A percentile compares a stretch with the other conserved stretches of the same genome.
Conservation (phyloP, 1,140 invertebrate genomes). For the Hydropsyche tenuis region DNA sequence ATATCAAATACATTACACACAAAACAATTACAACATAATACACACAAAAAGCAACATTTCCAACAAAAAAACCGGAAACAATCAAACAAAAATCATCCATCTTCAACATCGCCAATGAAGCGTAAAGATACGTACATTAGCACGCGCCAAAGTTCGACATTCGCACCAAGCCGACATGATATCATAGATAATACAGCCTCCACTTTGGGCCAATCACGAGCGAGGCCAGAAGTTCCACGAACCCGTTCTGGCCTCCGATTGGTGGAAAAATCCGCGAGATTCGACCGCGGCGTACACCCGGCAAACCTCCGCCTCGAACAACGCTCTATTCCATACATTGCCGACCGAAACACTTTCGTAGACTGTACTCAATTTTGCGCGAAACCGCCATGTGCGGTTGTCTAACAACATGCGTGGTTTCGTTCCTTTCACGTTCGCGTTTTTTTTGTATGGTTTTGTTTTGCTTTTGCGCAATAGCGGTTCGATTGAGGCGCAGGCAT, state of each 20-base stretch:
- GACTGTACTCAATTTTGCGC: slow-evolving; percentile 28
- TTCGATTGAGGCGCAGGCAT: not conserved
- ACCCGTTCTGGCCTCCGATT: slow-evolving; percentile 52
- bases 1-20: too few relatives aligned
- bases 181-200: slow-evolving; percentile 35
- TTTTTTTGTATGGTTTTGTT: slow-evolving; percentile 2
- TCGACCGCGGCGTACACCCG: slow-evolving; percentile 36
- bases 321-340: not conserved
- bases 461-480: not conserved
- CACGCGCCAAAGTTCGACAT: slow-evolving; percentile 16
- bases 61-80: too few relatives aligned
- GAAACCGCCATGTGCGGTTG: slow-evolving; percentile 29
- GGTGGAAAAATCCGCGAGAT: slow-evolving; percentile 53
- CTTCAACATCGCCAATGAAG: not conserved
- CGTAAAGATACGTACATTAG: not conserved
- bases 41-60: too few relatives aligned
- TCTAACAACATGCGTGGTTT: not conserved
- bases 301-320: slow-evolving; percentile 10
- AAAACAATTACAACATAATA: too few relatives aligned
- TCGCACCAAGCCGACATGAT: not conserved
- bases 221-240: slow-evolving; percentile 57
- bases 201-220: slow-evolving; percentile 50
- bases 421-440: slow-evolving; percentile 26
- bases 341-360: slow-evolving; percentile 5
- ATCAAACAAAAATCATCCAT: not conserved